Evolutionary conservation across 2,888 invertebrate genomes (phyloP).

Genomic region (Acanthacorydalis orientalis): DNA sequence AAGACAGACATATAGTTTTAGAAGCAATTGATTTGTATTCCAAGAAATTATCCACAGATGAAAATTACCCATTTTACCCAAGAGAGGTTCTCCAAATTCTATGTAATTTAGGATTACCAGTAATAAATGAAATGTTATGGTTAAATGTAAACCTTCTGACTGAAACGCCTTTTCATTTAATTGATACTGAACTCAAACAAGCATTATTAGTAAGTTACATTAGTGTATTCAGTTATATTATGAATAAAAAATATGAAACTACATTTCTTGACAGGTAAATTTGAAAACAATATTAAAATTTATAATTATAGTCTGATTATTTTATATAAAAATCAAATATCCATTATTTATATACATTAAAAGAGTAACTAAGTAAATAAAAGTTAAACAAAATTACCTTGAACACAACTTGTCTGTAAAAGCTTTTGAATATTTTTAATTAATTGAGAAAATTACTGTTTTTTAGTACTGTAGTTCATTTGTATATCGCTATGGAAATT

Average conservation of each 20-base stretch:
- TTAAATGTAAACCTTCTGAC: neutral
- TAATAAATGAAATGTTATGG: neutral
- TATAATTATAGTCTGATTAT: too few species aligned
- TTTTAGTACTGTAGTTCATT: neutral
- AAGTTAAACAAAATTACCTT: too few species aligned
- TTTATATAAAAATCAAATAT: too few species aligned
- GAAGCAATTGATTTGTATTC: neutral
- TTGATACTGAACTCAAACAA: neutral
- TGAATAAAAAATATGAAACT: too few species aligned
- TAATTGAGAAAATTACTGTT: too few species aligned
- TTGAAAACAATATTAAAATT: too few species aligned
- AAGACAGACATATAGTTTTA: neutral
- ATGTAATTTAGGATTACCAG: neutral
- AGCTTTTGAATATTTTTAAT: too few species aligned
- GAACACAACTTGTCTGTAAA: too few species aligned
- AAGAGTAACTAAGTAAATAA: too few species aligned
- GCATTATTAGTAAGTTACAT: neutral
- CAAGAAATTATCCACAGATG: neutral
- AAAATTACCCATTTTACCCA: neutral
- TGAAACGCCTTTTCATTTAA: neutral
- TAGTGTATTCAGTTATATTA: too few species aligned
- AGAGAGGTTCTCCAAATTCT: neutral
- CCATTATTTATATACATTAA: too few species aligned
- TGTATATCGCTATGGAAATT: neutral
- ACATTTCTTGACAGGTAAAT: too few species aligned